Evolutionary conservation across 2,113 vertebrate genomes (phyloP).

Genomic region (Dipodomys merriami): DNA sequence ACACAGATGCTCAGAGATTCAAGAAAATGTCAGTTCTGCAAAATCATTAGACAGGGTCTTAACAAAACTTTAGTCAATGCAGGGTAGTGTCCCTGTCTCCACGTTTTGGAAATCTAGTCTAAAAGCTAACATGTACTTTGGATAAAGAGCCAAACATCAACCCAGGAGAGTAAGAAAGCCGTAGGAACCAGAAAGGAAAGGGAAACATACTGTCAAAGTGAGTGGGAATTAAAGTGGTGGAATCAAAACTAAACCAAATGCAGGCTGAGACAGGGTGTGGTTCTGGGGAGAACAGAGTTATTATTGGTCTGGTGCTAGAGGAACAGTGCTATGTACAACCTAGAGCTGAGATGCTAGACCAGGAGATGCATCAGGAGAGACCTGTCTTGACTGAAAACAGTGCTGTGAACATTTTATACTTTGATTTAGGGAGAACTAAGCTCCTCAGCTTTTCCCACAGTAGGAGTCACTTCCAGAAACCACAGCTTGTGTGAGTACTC

Average conservation of each 20-base stretch:
- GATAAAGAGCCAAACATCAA: neutral
- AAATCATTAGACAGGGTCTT: too few species aligned
- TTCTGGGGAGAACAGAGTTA: too few species aligned
- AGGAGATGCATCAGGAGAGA: neutral
- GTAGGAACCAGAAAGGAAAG: neutral
- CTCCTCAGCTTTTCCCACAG: neutral
- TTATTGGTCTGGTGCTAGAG: neutral
- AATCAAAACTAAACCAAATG: neutral
- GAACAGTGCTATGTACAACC: neutral
- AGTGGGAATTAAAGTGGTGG: neutral
- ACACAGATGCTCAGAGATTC: neutral
- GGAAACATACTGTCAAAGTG: neutral
- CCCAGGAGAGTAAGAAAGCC: neutral
- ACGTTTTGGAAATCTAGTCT: neutral
- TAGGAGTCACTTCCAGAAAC: neutral
- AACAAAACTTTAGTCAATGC: neutral
- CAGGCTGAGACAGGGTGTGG: neutral
- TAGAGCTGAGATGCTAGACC: neutral
- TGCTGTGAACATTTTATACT: neutral
- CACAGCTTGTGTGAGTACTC: neutral
- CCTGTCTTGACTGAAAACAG: neutral
- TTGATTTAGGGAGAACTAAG: neutral
- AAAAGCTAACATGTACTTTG: conserved; percentile 7
- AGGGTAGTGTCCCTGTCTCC: neutral
- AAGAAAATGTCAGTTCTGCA: conserved; percentile 4